Conservation (phyloP, 2,113 vertebrate species). For the Epinephelus lanceolatus region DNA sequence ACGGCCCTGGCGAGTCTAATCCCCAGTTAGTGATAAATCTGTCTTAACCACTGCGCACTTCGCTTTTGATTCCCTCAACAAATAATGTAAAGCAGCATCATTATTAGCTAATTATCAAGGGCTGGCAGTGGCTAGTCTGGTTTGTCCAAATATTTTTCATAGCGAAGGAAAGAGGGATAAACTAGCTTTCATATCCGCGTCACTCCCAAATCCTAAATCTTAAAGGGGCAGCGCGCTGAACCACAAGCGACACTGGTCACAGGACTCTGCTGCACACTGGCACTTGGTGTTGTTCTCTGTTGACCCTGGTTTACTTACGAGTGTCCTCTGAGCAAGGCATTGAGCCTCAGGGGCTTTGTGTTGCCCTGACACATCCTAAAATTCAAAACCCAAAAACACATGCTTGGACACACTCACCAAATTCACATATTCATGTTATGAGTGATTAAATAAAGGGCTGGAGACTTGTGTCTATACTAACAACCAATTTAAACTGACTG, state of each 20-base stretch:
- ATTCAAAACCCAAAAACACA: not conserved
- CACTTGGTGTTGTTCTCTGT: not conserved
- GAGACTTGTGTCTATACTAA: not conserved
- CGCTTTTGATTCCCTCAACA: constrained; percentile 16
- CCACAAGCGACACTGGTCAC: not conserved
- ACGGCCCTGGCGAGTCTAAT: constrained; percentile 57
- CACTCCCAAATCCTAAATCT: constrained; percentile 88
- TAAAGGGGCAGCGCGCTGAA: constrained; percentile 82
- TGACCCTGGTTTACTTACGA: not conserved
- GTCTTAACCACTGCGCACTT: constrained; percentile 11
- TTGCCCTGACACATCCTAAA: not conserved
- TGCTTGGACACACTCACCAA: not conserved
- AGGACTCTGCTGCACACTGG: not conserved
- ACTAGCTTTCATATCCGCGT: constrained; percentile 84
- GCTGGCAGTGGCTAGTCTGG: constrained; percentile 35
- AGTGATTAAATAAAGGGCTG: not conserved
- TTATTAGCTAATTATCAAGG: constrained; percentile 27
- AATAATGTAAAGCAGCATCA: constrained; percentile 9
- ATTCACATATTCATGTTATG: not conserved
- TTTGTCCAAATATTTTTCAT: constrained; percentile 76
- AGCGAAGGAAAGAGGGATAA: constrained; percentile 81
- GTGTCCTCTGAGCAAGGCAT: not conserved
- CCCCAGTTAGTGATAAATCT: constrained; percentile 49
- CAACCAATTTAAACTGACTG: not conserved
- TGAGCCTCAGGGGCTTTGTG: not conserved